Evolutionary conservation across 2,888 invertebrate genomes (phyloP), one percentile per base, ranked within the genome.

Genomic region (Poecilus cupreus): DNA sequence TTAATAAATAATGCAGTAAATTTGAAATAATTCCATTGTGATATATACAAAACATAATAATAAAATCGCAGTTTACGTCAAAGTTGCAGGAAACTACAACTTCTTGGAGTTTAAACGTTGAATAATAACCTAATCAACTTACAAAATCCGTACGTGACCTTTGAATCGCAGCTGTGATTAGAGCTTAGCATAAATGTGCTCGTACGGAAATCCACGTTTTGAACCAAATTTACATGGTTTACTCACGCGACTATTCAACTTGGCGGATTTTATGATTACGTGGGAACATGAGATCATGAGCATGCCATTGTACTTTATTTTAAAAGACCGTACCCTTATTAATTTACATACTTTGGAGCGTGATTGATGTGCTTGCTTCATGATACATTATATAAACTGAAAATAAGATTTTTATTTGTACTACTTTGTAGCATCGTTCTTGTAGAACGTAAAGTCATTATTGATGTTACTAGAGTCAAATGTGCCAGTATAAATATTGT

Each of bases 201-300:
- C 22, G 10, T 22, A 22, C 20, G 43, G 11, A 54, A 54, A 54
- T 22, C 11, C 10, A 22, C 54, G 54, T 54, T 54, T 22, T 20
- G 22, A 54, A 22, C 22, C 8, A 54, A 54, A 54, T 54, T 54
- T 54, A 54, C 54, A 54, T 54, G 11, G 11, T 22, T 13, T 22
- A 8, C 20, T 22, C 54, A 54, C 54, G 54, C 54, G 54, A 54
- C 3, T 22, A 54, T 54, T 22, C 54, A 54, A 54, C 54, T 54
- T 54, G 22, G n/a, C 54, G 54, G 54, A 22, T 18, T 54, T 54
- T 18, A 10, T 11, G 54, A 18, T 49, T 49, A 16, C 16, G 18
- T 49, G 49, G 49, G 3, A 49, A 54, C 54, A 54, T 54, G 20
- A 22, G 18, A 54, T 54, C 54, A 54, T 22, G 22, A 54, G 20